These are phyloP conservation scores for Tipula unca DNA, from an alignment of 2,888 invertebrate species.

Conservation along the genomic window DNA sequence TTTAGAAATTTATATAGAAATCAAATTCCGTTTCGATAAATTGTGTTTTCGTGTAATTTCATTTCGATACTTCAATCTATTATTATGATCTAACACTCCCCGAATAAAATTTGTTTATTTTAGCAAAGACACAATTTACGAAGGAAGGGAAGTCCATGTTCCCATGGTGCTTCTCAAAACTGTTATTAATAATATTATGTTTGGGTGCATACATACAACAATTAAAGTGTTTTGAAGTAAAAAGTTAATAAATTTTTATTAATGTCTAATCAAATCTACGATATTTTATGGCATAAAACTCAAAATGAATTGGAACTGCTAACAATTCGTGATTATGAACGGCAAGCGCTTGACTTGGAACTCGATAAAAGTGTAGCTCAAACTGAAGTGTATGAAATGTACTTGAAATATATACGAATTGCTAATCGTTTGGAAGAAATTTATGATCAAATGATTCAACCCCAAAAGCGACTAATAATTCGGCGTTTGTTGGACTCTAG, in stretches of 20 bases:
- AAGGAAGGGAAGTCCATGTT: background rate
- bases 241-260: background rate
- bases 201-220: background rate
- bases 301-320: slow-evolving; percentile 43
- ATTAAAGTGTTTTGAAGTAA: background rate
- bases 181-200: background rate
- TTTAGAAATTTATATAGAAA: too few relatives aligned
- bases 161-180: background rate
- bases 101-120: background rate
- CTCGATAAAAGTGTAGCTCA: slow-evolving; percentile 53
- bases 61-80: too few relatives aligned
- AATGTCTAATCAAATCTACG: slow-evolving; percentile 71
- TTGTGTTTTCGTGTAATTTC: too few relatives aligned
- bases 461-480: slow-evolving; percentile 81
- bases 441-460: slow-evolving; percentile 87
- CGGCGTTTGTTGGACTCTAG: slow-evolving; percentile 60
- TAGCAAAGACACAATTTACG: background rate
- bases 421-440: slow-evolving; percentile 67
- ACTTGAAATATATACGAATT: slow-evolving; percentile 71
- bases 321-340: slow-evolving; percentile 44
- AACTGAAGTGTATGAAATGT: slow-evolving; percentile 57
- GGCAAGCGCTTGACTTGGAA: slow-evolving; percentile 51
- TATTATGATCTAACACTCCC: too few relatives aligned
- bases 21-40: too few relatives aligned
- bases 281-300: slow-evolving; percentile 56